These are phyloP conservation scores for Rhyacichthys aspro DNA, from an alignment of 2,797 vertebrate genomes.

Conservation along the genomic window DNA sequence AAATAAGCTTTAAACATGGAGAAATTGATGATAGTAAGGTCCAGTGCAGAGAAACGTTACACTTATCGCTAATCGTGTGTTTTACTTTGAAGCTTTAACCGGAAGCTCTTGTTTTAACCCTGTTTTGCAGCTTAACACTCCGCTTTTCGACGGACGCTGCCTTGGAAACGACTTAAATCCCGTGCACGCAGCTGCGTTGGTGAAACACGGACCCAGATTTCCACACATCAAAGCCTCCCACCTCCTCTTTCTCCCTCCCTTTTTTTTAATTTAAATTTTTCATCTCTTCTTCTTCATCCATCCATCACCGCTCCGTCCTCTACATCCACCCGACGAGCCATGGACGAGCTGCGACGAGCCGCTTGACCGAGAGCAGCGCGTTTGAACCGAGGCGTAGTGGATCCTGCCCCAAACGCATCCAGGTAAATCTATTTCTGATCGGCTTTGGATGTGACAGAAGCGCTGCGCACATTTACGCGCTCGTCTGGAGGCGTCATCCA, in stretches of 20 bases:
- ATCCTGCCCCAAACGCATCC: not conserved
- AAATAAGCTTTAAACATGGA: too few species aligned
- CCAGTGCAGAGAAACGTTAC: not conserved
- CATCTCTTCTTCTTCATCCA: conserved; percentile 27
- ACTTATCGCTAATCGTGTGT: not conserved
- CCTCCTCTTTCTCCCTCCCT: conserved; percentile 29
- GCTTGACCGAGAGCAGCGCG: not conserved
- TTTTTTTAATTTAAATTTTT: too few species aligned
- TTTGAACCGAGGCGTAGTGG: not conserved
- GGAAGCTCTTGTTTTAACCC: not conserved
- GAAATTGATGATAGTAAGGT: too few species aligned
- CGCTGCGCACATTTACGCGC: not conserved
- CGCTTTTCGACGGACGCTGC: conserved; percentile 69
- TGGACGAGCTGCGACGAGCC: conserved; percentile 19
- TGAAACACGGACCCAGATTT: conserved; percentile 67
- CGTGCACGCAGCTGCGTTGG: conserved; percentile 59
- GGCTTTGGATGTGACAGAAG: not conserved
- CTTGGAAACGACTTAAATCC: conserved; percentile 79
- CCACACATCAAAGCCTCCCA: conserved; percentile 68
- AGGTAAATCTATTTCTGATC: not conserved
- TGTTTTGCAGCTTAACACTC: conserved; percentile 7
- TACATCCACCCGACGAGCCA: conserved; percentile 13
- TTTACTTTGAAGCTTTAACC: conserved; percentile 34
- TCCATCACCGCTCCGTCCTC: conserved; percentile 15
- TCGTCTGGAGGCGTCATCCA: too few species aligned